Evolutionary conservation across 2,888 invertebrate species (phyloP).

Genomic region (Agrochola lota): DNA sequence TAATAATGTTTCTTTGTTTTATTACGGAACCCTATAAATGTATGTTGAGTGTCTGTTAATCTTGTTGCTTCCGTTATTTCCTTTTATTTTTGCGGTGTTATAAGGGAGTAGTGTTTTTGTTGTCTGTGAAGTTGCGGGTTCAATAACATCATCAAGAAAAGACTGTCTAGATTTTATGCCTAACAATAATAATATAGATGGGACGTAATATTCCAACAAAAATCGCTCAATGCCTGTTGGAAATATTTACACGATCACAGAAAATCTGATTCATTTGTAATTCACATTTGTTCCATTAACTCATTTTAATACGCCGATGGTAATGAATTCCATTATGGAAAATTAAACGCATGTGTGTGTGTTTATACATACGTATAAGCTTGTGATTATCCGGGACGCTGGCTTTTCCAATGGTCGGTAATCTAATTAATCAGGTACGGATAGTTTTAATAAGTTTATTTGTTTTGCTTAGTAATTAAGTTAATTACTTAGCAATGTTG

Average conservation of each 20-base stretch:
- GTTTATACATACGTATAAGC: background rate
- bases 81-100: slow-evolving; percentile 35
- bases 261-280: slow-evolving; percentile 17
- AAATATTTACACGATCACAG: background rate
- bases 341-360: slow-evolving; percentile 1
- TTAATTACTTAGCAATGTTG: background rate
- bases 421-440: slow-evolving; percentile 34
- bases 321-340: background rate
- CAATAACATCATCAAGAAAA: slow-evolving; percentile 12
- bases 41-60: slow-evolving; percentile 45
- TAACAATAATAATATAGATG: background rate
- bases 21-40: slow-evolving; percentile 42
- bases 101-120: slow-evolving; percentile 17
- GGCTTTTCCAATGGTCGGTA: background rate
- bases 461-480: slow-evolving; percentile 6
- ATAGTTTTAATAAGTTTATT: slow-evolving; percentile 16
- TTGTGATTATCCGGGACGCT: slow-evolving; percentile 2
- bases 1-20: slow-evolving; percentile 50
- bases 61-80: slow-evolving; percentile 20
- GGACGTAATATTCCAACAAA: background rate
- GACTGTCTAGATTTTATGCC: background rate
- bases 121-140: slow-evolving; percentile 16
- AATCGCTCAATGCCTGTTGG: background rate
- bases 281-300: background rate
- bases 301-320: slow-evolving; percentile 2